Base-by-base conservation (phyloP, 2,113 vertebrate species). In the Embiotoca jacksoni region DNA sequence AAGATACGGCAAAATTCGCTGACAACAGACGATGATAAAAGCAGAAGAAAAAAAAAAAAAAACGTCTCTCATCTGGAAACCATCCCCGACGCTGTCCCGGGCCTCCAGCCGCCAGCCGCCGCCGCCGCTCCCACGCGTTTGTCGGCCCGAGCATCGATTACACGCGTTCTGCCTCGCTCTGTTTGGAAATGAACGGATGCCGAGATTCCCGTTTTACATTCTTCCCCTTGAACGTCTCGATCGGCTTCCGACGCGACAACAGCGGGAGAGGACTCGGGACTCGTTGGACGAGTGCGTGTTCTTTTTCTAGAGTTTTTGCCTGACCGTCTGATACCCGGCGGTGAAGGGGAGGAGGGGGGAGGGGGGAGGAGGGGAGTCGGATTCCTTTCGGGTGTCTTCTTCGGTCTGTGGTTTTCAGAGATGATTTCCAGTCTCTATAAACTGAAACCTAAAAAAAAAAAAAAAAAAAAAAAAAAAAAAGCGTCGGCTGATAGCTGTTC, bases 121-220 rank as follows among this genome's bases (percentile, higher is more conserved):
- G 4, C 52, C 72, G 11, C 33, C 8, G 6, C 69, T 64, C 50
- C 35, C 81, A 67, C 65, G 75, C 75, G 74, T 83, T 80, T 86
- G 91, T 92, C 90, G 82, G 23, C 23, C 75, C 7, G 53, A 90
- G 86, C 84, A 83, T 91, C 82, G 44, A 67, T 93, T 90, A 90
- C 90, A 87, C 64, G 44, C 77, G 73, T 72, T 78, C 23, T 47
- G 59, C 55, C 72, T 61, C 46, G 32, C 72, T 84, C 47, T 85
- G 82, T 91, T 90, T 92, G 62, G 23, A 72, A 85, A 77, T 87
- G 81, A 89, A 81, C 63, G 65, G 54, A 78, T 75, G 89, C 88
- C 85, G 92, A 88, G 35, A 86, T 77, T 88, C 72, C 77, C 44
- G 69, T 90, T 78, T 57, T 23, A 23, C 23, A 72, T 79, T 79